Conservation (phyloP, 1,140 invertebrate species). For the Teleogryllus occipitalis region DNA sequence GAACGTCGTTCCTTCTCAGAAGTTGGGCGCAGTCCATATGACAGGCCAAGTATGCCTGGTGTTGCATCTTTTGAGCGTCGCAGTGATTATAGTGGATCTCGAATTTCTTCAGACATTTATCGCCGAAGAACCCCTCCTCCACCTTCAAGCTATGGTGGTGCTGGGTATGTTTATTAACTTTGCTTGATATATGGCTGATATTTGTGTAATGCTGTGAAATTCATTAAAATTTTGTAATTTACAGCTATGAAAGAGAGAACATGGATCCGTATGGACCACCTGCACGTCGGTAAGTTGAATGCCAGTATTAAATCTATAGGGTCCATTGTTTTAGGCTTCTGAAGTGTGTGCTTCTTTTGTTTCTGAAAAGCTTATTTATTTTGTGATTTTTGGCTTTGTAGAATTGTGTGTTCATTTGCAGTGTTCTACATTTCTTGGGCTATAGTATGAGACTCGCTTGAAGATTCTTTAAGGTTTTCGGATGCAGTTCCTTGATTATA, state of each 20-base stretch:
- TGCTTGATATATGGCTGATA: background rate
- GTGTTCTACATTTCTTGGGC: no score
- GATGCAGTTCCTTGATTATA: no score
- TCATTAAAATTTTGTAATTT: conserved; percentile 2
- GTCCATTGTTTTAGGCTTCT: no score
- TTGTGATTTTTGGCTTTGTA: no score
- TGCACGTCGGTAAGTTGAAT: conserved; percentile 16
- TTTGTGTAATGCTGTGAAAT: background rate
- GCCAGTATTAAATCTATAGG: no score
- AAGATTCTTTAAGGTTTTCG: no score
- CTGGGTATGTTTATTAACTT: background rate
- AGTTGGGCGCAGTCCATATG: conserved; percentile 22
- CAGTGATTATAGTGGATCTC: conserved; percentile 21
- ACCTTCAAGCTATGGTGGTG: conserved; percentile 16
- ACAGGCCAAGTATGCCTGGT: conserved; percentile 22
- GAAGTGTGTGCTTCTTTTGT: no score
- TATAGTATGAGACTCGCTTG: no score
- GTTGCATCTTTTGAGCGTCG: conserved; percentile 20
- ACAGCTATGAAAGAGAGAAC: conserved; percentile 18
- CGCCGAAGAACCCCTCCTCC: conserved; percentile 25
- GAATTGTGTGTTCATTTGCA: no score
- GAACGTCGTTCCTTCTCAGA: conserved; percentile 18
- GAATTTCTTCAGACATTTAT: conserved; percentile 23
- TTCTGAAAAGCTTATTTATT: no score
- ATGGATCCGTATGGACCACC: conserved; percentile 20